Evolutionary conservation across 2,888 invertebrate species (phyloP).

Genomic region (Gari tellinella): DNA sequence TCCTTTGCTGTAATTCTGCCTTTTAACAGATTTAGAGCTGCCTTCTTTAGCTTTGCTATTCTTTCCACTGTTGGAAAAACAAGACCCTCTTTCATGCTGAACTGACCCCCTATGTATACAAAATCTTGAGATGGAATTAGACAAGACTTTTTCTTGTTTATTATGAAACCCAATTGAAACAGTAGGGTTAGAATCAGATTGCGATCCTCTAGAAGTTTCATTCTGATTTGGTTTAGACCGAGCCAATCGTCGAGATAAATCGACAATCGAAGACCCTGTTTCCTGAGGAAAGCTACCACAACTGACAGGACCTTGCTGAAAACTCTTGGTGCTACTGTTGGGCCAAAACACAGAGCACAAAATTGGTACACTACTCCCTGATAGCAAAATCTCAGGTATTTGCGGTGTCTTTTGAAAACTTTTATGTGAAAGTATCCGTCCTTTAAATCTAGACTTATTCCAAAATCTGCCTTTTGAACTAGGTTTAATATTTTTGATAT

Average conservation of each 20-base stretch:
- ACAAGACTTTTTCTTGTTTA: constrained; percentile 45
- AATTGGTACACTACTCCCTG: constrained; percentile 37
- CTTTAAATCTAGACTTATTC: constrained; percentile 41
- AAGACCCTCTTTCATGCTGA: constrained; percentile 25
- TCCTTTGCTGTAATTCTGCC: constrained; percentile 18
- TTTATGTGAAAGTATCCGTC: constrained; percentile 46
- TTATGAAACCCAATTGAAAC: constrained; percentile 42
- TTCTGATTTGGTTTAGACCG: constrained; percentile 20
- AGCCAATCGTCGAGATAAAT: constrained; percentile 45
- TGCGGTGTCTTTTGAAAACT: constrained; percentile 32
- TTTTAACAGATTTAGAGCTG: constrained; percentile 17
- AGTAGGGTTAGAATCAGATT: constrained; percentile 34
- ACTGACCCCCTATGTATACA: constrained; percentile 26
- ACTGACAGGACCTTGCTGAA: constrained; percentile 35
- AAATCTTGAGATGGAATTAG: constrained; percentile 30
- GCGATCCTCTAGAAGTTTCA: not conserved
- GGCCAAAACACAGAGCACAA: constrained; percentile 37
- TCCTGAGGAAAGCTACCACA: constrained; percentile 33
- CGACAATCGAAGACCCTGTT: constrained; percentile 8
- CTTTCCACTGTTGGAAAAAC: constrained; percentile 38
- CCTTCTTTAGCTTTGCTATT: constrained; percentile 11
- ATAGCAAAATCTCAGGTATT: constrained; percentile 39
- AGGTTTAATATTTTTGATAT: constrained; percentile 41
- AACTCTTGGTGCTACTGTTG: constrained; percentile 26
- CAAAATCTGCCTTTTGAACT: constrained; percentile 41